Conservation (phyloP, 2,888 invertebrate species). For the Copidosoma aretas region DNA sequence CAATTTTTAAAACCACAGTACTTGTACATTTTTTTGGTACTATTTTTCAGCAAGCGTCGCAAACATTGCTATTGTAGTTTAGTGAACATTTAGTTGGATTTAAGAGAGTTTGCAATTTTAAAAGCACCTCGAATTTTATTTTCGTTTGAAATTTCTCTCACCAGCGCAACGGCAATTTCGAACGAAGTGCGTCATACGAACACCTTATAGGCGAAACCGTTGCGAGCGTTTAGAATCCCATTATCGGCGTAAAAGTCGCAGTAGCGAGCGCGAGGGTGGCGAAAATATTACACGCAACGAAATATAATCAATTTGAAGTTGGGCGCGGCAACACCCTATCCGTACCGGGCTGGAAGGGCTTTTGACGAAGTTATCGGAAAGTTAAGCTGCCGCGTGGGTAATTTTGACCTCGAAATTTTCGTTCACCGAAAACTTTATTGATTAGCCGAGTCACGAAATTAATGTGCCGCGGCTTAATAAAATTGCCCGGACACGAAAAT, state of each 20-base stretch:
- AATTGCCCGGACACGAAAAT: constrained; percentile 1
- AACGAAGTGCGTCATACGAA: no score
- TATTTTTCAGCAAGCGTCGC: neutral
- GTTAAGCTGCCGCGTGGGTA: constrained; percentile 19
- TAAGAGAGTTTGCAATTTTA: no score
- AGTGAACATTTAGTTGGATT: neutral
- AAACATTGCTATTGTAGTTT: no score
- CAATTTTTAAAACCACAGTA: no score
- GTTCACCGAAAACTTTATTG: constrained; percentile 21
- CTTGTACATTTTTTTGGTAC: no score
- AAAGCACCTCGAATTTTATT: no score
- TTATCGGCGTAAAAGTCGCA: no score
- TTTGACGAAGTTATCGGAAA: constrained; percentile 29
- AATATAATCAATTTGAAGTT: constrained; percentile 22
- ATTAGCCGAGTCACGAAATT: constrained; percentile 17
- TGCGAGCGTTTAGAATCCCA: no score
- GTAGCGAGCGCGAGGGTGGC: no score
- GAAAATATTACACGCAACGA: neutral
- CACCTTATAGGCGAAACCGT: no score
- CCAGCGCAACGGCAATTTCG: no score
- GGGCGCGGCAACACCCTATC: constrained; percentile 2
- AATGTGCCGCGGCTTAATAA: constrained; percentile 8
- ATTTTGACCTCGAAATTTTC: constrained; percentile 22
- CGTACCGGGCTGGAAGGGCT: neutral
- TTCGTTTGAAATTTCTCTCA: no score